Conservation (phyloP, 2,797 vertebrate species). For the Molossus molossus region DNA sequence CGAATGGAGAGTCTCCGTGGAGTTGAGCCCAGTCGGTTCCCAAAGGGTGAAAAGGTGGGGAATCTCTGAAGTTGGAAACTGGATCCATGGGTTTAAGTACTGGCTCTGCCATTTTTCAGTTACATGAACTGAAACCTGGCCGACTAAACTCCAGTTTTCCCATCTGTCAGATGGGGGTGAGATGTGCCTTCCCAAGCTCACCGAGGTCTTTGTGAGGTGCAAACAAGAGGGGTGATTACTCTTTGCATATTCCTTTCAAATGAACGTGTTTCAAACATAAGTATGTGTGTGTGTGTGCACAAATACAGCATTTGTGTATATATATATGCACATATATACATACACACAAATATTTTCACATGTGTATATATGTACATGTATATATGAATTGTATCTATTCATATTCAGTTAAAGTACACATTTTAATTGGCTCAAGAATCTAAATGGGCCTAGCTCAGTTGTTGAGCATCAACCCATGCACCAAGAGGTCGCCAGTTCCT, state of each 20-base stretch:
- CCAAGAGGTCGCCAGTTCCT: too few species aligned
- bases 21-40: not conserved
- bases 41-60: not conserved
- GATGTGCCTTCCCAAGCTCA: not conserved
- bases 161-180: not conserved
- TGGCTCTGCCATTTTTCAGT: not conserved
- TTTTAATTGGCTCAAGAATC: not conserved
- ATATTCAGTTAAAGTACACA: conserved; percentile 1
- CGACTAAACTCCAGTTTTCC: not conserved
- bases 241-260: not conserved
- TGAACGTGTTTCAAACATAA: not conserved
- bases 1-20: not conserved
- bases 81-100: conserved; percentile 23
- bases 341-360: not conserved
- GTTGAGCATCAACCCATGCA: too few species aligned
- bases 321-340: not conserved
- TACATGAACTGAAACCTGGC: not conserved
- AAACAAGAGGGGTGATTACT: not conserved
- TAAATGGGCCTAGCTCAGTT: not conserved
- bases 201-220: not conserved
- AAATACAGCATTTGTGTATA: not conserved
- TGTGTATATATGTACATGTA: not conserved
- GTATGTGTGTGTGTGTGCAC: not conserved
- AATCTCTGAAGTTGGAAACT: conserved; percentile 52
- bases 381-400: not conserved